Conservation (phyloP, 2,888 invertebrate genomes). For the Choreutis nemorana region DNA sequence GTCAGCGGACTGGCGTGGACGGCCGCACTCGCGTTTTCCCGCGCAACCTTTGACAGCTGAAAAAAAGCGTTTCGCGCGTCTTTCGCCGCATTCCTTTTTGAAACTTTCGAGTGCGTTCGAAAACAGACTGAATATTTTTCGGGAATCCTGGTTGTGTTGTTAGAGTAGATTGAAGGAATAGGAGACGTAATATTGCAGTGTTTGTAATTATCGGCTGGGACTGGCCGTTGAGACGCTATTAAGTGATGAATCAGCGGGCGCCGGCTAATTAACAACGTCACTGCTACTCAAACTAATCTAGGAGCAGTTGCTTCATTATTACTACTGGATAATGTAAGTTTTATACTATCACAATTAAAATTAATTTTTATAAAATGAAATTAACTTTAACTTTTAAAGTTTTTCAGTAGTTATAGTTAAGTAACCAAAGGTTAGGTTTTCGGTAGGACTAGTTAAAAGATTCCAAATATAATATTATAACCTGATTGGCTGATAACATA, state of each 20-base stretch:
- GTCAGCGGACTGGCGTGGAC: slow-evolving; percentile 58
- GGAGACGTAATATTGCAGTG: slow-evolving; percentile 42
- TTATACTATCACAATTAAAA: slow-evolving; percentile 9
- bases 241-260: slow-evolving; percentile 65
- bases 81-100: slow-evolving; percentile 33
- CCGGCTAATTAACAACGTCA: slow-evolving; percentile 58
- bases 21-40: slow-evolving; percentile 39
- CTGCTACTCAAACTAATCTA: slow-evolving; percentile 57
- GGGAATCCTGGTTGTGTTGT: slow-evolving; percentile 8
- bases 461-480: too few species aligned
- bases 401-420: too few species aligned
- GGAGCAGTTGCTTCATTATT: slow-evolving; percentile 26
- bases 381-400: slow-evolving; percentile 1
- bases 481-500: too few species aligned
- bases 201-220: slow-evolving; percentile 42
- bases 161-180: slow-evolving; percentile 18
- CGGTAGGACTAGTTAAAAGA: too few species aligned
- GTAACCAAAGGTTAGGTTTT: too few species aligned
- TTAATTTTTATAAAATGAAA: too few species aligned
- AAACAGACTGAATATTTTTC: slow-evolving; percentile 25
- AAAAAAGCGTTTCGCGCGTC: slow-evolving; percentile 58
- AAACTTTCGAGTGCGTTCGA: slow-evolving; percentile 48
- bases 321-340: slow-evolving; percentile 50
- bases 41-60: slow-evolving; percentile 39
- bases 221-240: slow-evolving; percentile 55